Evolutionary conservation across 2,113 vertebrate species (phyloP).

Genomic region (Pseudorasbora parva): DNA sequence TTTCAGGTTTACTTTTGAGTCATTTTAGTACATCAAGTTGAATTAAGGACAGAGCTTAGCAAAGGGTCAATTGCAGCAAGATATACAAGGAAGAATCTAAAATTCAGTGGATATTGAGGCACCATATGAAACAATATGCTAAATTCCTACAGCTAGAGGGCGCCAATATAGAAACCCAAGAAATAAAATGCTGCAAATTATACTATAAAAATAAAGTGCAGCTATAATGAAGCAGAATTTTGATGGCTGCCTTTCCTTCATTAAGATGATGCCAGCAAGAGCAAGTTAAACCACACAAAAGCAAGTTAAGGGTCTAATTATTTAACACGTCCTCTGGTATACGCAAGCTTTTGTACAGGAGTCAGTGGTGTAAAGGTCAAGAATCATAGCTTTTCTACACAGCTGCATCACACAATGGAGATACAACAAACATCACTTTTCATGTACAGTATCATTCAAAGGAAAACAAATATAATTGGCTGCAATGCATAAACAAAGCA

Average conservation of each 20-base stretch:
- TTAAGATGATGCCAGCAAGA: not conserved
- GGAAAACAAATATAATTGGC: conserved; percentile 7
- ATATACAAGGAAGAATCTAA: not conserved
- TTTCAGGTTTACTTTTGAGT: too few relatives aligned
- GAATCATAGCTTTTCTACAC: not conserved
- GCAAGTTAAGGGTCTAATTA: not conserved
- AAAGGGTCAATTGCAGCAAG: not conserved
- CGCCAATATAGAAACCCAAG: not conserved
- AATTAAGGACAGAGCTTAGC: too few relatives aligned
- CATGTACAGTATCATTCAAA: not conserved
- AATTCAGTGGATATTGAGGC: not conserved
- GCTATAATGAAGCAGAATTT: not conserved
- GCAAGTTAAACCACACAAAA: not conserved
- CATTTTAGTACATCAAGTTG: too few relatives aligned
- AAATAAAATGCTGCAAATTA: not conserved
- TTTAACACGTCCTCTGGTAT: not conserved
- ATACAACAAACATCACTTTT: not conserved
- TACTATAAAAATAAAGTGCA: not conserved
- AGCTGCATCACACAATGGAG: not conserved
- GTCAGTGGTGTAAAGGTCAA: not conserved
- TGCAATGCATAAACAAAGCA: conserved; percentile 11
- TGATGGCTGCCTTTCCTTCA: not conserved
- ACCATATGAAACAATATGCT: not conserved
- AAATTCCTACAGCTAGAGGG: not conserved
- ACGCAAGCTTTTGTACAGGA: not conserved